Evolutionary conservation across 1,140 invertebrate genomes (phyloP).

Genomic region (Coptotermes formosanus): DNA sequence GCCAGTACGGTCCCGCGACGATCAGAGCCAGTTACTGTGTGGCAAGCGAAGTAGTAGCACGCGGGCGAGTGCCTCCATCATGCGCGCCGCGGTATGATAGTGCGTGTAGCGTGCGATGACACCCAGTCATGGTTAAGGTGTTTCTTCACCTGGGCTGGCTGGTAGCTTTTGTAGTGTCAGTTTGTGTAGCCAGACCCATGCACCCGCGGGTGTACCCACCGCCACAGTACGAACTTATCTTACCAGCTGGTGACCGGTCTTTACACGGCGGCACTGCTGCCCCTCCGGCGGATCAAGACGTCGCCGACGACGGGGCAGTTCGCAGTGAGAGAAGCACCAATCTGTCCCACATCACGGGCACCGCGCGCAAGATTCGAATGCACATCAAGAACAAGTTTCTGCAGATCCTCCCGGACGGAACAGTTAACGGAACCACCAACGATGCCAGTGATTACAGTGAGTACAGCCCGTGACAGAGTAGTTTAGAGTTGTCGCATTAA

Average conservation of each 20-base stretch:
- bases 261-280: background rate
- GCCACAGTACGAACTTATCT: background rate
- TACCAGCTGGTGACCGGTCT: background rate
- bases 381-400: conserved; percentile 76
- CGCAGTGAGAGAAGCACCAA: conserved; percentile 48
- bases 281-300: background rate
- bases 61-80: background rate
- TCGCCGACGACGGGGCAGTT: conserved; percentile 28
- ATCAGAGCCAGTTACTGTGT: background rate
- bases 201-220: background rate
- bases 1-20: background rate
- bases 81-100: background rate
- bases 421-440: conserved; percentile 73
- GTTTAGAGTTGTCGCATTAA: background rate
- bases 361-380: conserved; percentile 72
- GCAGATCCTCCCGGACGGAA: conserved; percentile 74
- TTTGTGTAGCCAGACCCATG: background rate
- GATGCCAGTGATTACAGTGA: conserved; percentile 77
- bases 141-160: background rate
- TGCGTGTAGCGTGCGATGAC: background rate
- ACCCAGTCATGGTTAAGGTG: conserved; percentile 17
- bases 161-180: background rate
- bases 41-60: background rate
- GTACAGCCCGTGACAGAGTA: conserved; percentile 46
- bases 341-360: conserved; percentile 69